Base-by-base conservation (phyloP, 2,113 vertebrate species). In the Symphodus melops region DNA sequence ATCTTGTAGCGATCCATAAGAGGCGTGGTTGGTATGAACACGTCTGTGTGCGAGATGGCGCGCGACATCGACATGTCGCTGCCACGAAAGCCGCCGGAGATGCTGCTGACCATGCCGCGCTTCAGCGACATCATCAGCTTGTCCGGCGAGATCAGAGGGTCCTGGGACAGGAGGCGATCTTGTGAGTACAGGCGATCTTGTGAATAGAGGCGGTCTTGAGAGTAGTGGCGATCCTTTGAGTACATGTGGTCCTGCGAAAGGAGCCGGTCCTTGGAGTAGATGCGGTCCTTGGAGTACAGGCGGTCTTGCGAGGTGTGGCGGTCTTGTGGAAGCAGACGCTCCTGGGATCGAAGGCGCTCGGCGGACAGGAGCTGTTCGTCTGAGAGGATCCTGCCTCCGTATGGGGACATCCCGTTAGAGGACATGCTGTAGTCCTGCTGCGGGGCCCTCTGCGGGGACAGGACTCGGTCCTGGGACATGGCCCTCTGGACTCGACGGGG, bases 381-480 rank as follows among this genome's bases (percentile, higher is more conserved):
- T 0, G 97, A 98, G 36, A 99, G 95, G 80, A 99, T 98, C 54
- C 96, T 93, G 33, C 96, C 94, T 33, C 95, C 96, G 0, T 97
- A 97, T 0, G 88, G 86, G 17, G 94, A 92, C 68, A 90, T 86
- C 81, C 94, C 73, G 87, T 96, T 0, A 89, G 95, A 92, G 6
- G 90, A 95, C 76, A 80, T 78, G 88, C 92, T 91, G 53, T 96
- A 98, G 37, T 98, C 97, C 25, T 96, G 95, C 0, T 94, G 92
- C 51, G 95, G 93, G 73, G 91, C 88, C 75, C 94, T 94, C 79
- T 95, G 92, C 0, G 96, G 97, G 55, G 97, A 97, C 79, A 99
- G 91, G 61, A 98, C 97, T 0, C 97, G 95, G 91, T 99, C 97
- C 90, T 99, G 97, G 62, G 97, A 99, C 97, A 99, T 99, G 92